Evolutionary conservation across 2,797 vertebrate genomes (phyloP).

Genomic region (Enteromius anoplus): DNA sequence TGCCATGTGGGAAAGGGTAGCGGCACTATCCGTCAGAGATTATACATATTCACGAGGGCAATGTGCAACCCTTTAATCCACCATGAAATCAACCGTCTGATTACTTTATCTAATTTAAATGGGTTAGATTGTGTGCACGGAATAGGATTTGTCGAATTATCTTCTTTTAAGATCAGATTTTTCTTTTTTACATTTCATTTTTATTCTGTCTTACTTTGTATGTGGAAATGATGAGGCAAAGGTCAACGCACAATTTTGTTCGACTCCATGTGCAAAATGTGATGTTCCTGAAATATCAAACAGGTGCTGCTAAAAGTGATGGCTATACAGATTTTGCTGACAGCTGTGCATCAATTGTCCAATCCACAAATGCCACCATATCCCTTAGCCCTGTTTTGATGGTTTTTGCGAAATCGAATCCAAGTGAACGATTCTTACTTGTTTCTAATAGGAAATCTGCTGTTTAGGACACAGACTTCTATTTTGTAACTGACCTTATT

Average conservation of each 20-base stretch:
- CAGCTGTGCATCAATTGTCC: conserved; percentile 14
- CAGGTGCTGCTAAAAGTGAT: conserved; percentile 22
- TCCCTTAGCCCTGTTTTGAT: conserved; percentile 59
- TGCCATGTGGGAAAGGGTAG: background rate
- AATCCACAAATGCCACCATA: conserved; percentile 46
- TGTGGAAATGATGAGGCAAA: conserved; percentile 2
- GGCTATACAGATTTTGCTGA: conserved; percentile 6
- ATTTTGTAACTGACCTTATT: conserved; percentile 69
- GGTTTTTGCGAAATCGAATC: conserved; percentile 38
- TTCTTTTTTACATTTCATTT: background rate
- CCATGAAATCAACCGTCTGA: conserved; percentile 63
- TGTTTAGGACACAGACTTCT: conserved; percentile 68
- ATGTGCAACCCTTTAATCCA: conserved; percentile 63
- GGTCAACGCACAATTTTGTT: conserved; percentile 16
- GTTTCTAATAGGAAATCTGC: conserved; percentile 68
- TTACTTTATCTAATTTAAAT: conserved; percentile 68
- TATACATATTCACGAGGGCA: conserved; percentile 59
- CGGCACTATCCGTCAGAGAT: conserved; percentile 43
- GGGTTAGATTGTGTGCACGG: conserved; percentile 55
- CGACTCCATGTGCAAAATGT: conserved; percentile 8
- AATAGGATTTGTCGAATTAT: conserved; percentile 23
- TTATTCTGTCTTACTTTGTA: background rate
- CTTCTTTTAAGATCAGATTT: conserved; percentile 9
- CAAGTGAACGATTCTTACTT: conserved; percentile 60
- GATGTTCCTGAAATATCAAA: conserved; percentile 33